phyloP scores from a whole-genome alignment of 2,113 vertebrate species.

The Datnioides undecimradiatus region DNA sequence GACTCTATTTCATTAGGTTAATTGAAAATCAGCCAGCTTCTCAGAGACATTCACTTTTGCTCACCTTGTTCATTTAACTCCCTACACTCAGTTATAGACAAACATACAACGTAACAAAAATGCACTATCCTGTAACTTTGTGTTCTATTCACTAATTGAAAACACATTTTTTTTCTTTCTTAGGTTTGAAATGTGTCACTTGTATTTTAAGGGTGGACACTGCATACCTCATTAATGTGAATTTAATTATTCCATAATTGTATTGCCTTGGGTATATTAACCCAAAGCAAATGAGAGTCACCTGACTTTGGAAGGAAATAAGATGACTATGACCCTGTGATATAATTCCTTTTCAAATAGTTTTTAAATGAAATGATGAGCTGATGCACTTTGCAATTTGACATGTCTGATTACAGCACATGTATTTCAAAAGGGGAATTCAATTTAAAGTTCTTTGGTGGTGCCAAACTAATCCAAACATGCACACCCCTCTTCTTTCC shows the following conservation, averaged over 20 bases:
- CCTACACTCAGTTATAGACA: slow-evolving; percentile 43
- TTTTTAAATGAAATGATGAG: slow-evolving; percentile 55
- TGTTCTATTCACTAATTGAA: slow-evolving; percentile 40
- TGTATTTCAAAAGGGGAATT: slow-evolving; percentile 35
- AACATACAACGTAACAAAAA: slow-evolving; percentile 13
- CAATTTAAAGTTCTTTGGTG: slow-evolving; percentile 53
- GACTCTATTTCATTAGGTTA: slow-evolving; percentile 50
- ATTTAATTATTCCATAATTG: slow-evolving; percentile 59
- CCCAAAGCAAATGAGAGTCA: slow-evolving; percentile 49
- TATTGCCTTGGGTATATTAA: slow-evolving; percentile 46
- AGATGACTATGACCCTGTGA: slow-evolving; percentile 23
- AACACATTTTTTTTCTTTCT: slow-evolving; percentile 26
- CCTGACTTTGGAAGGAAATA: slow-evolving; percentile 32
- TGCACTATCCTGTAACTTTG: neutral
- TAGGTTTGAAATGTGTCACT: neutral
- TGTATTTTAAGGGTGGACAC: slow-evolving; percentile 34
- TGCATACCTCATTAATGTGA: slow-evolving; percentile 40
- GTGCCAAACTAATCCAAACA: slow-evolving; percentile 45
- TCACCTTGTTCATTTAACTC: slow-evolving; percentile 41
- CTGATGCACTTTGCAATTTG: slow-evolving; percentile 46
- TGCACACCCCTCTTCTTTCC: neutral
- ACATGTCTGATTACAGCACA: slow-evolving; percentile 21
- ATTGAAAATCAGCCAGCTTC: slow-evolving; percentile 61
- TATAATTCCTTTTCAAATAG: slow-evolving; percentile 41
- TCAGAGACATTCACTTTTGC: slow-evolving; percentile 27